Percentiles rank a stretch among this genome's conserved stretches.
Evolutionary conservation across 2,797 vertebrate genomes (phyloP).

Genomic region (Amphiprion clarkii): DNA sequence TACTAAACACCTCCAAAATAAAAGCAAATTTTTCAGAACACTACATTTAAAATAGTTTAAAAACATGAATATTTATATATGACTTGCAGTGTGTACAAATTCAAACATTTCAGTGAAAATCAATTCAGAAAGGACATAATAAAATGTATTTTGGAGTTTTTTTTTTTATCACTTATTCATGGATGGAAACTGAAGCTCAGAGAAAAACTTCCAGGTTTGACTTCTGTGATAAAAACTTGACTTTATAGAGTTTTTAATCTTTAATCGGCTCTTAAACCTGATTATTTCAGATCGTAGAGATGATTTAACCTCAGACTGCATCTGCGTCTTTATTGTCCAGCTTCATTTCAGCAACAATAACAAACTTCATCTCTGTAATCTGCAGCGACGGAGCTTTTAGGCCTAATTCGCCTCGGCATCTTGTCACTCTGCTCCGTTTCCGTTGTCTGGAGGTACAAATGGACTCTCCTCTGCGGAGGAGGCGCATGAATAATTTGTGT

Average conservation of each 20-base stretch:
- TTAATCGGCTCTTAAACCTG: background rate
- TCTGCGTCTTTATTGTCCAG: background rate
- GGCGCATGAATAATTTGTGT: slow-evolving; percentile 81
- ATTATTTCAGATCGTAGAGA: background rate
- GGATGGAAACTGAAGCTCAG: slow-evolving; percentile 16
- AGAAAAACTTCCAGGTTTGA: background rate
- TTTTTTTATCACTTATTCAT: slow-evolving; percentile 18
- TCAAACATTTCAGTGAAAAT: background rate
- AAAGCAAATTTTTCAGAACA: background rate
- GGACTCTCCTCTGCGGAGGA: slow-evolving; percentile 55
- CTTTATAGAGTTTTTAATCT: background rate
- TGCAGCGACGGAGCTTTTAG: background rate
- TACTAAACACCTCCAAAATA: too few relatives aligned
- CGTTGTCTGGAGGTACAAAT: slow-evolving; percentile 65
- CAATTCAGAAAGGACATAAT: background rate
- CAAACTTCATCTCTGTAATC: background rate
- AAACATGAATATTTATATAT: too few relatives aligned
- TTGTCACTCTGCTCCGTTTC: slow-evolving; percentile 1
- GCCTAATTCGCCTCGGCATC: slow-evolving; percentile 16
- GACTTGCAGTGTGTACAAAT: too few relatives aligned
- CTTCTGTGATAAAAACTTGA: too few relatives aligned
- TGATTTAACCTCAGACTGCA: background rate
- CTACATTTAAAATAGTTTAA: too few relatives aligned
- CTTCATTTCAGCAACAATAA: background rate
- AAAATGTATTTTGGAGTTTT: background rate